Evolutionary conservation across 2,113 vertebrate species (phyloP).

Genomic region (Lates calcarifer): DNA sequence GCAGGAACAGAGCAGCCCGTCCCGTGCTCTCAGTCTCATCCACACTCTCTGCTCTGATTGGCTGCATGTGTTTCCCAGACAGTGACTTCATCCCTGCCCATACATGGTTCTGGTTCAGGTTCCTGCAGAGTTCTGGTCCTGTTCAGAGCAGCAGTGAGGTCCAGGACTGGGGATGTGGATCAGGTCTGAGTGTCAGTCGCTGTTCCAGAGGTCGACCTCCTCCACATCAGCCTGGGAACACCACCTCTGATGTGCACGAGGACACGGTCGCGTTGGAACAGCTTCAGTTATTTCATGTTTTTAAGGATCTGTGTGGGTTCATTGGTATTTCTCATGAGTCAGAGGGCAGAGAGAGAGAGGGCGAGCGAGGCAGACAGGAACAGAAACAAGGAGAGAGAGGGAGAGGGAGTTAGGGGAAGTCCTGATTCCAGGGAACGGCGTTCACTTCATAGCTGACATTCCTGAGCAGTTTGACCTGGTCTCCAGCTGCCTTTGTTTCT

Average conservation of each 20-base stretch:
- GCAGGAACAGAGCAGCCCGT: neutral
- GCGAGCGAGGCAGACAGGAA: neutral
- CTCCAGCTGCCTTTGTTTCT: constrained; percentile 25
- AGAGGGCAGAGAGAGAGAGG: neutral
- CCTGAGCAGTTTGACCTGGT: constrained; percentile 39
- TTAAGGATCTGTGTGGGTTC: neutral
- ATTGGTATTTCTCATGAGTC: neutral
- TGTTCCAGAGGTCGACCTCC: too few species aligned
- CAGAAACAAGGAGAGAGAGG: neutral
- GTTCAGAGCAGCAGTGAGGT: too few species aligned
- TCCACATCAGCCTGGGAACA: too few species aligned
- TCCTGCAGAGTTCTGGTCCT: too few species aligned
- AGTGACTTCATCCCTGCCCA: neutral
- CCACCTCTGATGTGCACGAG: too few species aligned
- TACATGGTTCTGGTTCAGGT: too few species aligned
- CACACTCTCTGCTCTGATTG: neutral
- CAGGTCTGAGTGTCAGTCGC: too few species aligned
- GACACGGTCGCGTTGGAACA: too few species aligned
- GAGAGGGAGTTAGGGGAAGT: neutral
- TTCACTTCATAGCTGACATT: constrained; percentile 56
- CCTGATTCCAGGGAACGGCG: constrained; percentile 32
- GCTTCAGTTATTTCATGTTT: neutral
- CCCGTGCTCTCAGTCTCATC: neutral
- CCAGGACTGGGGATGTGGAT: too few species aligned
- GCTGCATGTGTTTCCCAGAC: neutral